phyloP scores from a whole-genome alignment of 1,140 invertebrate genomes.

The Cylas formicarius region DNA sequence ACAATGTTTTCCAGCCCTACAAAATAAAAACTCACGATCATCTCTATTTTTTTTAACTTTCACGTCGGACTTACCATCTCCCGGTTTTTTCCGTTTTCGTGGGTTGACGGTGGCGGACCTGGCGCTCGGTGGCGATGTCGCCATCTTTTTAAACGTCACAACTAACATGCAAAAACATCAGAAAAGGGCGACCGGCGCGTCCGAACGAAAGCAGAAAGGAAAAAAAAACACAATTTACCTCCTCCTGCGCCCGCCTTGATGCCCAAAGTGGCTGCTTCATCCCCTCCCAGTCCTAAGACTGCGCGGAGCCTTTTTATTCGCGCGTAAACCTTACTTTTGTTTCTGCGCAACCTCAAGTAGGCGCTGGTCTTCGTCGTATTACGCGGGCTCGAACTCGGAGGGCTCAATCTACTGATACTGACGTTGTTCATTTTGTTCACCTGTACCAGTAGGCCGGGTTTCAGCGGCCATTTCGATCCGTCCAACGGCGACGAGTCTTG shows the following conservation, averaged over 20 bases:
- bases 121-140: conserved; percentile 23
- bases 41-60: background rate
- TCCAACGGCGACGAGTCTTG: conserved; percentile 41
- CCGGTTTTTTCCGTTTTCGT: conserved; percentile 70
- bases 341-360: conserved; percentile 29
- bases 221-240: conserved; percentile 27
- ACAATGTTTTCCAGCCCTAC: too few species aligned
- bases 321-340: conserved; percentile 37
- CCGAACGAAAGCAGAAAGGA: conserved; percentile 3
- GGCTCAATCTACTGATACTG: conserved; percentile 37
- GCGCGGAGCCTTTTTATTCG: conserved; percentile 36
- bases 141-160: conserved; percentile 47
- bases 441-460: conserved; percentile 80
- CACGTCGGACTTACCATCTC: conserved; percentile 52
- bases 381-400: conserved; percentile 17
- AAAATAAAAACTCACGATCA: too few species aligned
- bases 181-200: background rate
- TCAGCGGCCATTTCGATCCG: conserved; percentile 78
- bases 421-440: conserved; percentile 67
- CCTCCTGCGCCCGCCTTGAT: conserved; percentile 35
- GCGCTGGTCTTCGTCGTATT: conserved; percentile 26
- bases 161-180: conserved; percentile 40
- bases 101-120: conserved; percentile 37
- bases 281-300: conserved; percentile 29
- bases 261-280: conserved; percentile 30